A percentile compares a stretch with the other conserved stretches of the same genome.
Conservation (phyloP, 1,140 invertebrate genomes). For the Microplitis demolitor region DNA sequence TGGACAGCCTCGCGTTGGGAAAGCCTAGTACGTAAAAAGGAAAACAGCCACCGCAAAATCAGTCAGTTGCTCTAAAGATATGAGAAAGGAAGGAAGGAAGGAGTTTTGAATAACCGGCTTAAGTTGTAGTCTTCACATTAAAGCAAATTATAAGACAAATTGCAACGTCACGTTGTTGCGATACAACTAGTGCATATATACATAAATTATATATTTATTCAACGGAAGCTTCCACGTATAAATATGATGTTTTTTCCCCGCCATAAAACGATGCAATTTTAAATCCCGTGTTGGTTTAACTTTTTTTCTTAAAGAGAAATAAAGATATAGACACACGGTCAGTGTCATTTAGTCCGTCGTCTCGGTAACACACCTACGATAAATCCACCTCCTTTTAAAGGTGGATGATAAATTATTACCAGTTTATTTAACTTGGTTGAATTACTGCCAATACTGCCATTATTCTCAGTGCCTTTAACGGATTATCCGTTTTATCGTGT, state of each 20-base stretch:
- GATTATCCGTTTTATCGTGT: not conserved
- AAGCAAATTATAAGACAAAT: too few species aligned
- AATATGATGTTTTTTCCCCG: not conserved
- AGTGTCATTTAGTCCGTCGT: conserved; percentile 11
- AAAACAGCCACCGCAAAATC: conserved; percentile 8
- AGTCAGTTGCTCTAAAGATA: not conserved
- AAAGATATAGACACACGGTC: not conserved
- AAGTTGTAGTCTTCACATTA: too few species aligned
- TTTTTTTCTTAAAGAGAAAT: not conserved
- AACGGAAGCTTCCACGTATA: too few species aligned
- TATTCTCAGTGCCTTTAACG: not conserved
- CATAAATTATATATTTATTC: too few species aligned
- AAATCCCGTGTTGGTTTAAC: not conserved
- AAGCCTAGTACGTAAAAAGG: conserved; percentile 35
- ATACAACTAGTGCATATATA: too few species aligned
- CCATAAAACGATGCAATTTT: not conserved
- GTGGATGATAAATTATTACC: not conserved
- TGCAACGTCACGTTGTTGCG: too few species aligned
- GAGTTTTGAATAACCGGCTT: not conserved
- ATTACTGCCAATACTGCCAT: not conserved
- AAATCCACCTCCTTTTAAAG: not conserved
- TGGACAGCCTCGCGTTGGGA: conserved; percentile 39
- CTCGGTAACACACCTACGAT: not conserved
- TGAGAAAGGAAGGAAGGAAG: conserved; percentile 15
- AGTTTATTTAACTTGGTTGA: not conserved